These are phyloP conservation scores for Aporophyla nigra DNA, from an alignment of 2,888 invertebrate genomes.

Conservation along the genomic window DNA sequence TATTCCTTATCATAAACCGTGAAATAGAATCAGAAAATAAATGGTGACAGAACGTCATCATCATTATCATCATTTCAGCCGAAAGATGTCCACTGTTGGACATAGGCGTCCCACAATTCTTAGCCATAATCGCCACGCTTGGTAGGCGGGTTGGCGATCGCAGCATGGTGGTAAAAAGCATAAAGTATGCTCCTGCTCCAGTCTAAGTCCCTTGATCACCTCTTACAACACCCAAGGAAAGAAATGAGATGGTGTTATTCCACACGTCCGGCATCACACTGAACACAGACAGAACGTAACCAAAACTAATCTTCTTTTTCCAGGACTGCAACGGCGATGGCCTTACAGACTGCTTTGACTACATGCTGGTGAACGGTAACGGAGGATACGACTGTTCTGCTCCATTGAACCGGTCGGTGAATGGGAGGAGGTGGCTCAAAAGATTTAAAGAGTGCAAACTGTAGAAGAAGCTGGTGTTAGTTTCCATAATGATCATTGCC, in stretches of 20 bases:
- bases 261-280: no score
- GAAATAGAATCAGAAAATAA: neutral
- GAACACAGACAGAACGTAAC: neutral
- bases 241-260: no score
- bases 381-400: conserved; percentile 90
- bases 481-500: neutral
- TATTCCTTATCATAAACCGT: neutral
- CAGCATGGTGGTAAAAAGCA: no score
- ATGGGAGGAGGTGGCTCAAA: conserved; percentile 84
- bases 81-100: no score
- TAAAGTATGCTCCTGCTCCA: no score
- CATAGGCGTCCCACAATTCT: no score
- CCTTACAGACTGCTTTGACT: conserved; percentile 92
- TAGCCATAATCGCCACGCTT: no score
- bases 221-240: no score
- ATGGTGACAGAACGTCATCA: neutral
- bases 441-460: conserved; percentile 81
- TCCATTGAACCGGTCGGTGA: conserved; percentile 80
- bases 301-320: conserved; percentile 51
- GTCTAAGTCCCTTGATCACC: no score
- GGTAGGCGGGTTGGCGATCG: no score
- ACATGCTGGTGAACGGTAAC: conserved; percentile 92
- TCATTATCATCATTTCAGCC: no score
- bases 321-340: conserved; percentile 93
- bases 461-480: conserved; percentile 16